Base-by-base conservation (phyloP, 1,140 invertebrate genomes). In the Gryon sp. region DNA sequence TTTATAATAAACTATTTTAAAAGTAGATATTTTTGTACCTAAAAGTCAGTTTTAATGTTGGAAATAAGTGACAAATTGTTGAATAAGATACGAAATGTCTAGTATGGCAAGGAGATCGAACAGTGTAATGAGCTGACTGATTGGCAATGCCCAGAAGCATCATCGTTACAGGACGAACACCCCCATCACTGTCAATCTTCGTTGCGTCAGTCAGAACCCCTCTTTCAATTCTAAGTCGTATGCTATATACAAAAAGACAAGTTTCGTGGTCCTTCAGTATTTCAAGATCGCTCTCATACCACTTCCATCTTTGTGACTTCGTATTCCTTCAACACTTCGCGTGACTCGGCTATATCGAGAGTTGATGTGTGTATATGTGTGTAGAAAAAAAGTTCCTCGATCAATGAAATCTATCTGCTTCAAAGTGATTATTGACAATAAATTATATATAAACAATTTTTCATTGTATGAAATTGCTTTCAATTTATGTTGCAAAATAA, bases 91-190 rank as follows among this genome's bases (percentile, higher is more conserved):
- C 16, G 72, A 48, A 32, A 28, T 53, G 57, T 69, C 65, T 59
- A 40, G 60, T 55, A 41, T 46, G 65, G 63, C 69, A 60, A 72
- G 70, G 24, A 77, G 77, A 72, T 75, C 69, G 41, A 76, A 38
- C 62, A 62, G 76, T 72, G 80, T 84, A 85, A 84, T 83, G 81
- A 84, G 82, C 74, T 86, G 86, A 86, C 83, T 80, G 84, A 86
- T 87, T 84, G 80, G 81, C 83, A 76, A 70, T 80, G 79, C 69
- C 76, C 79, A 72, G 72, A 78, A 72, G 73, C 79, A 75, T 83
- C 81, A 81, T 84, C 80, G 82, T 82, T 84, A 86, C 83, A 84
- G 72, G 82, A 73, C 78, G 62, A 72, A 22, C 76, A 73, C 75
- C 79, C 80, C 43, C 80, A 53, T 84, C 83, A 83, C 72, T 82